Evolutionary conservation across 1,140 invertebrate genomes (phyloP), one percentile per base, ranked within the genome.

Genomic region (Drosophila azteca): DNA sequence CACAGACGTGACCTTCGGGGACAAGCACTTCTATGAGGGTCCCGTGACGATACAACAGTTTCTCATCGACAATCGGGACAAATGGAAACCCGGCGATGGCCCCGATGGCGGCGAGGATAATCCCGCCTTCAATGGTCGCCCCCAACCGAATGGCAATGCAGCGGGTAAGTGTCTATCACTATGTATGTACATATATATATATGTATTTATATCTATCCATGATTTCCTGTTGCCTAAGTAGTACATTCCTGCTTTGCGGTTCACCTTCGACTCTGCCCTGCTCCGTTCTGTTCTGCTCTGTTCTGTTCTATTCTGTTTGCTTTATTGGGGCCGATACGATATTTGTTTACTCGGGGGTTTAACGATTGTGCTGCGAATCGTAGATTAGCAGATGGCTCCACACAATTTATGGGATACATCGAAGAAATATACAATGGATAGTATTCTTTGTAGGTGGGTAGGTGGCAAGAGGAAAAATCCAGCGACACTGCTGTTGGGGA

Each of bases 21-120:
- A 94, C 65, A 95, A 94, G 71, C 94, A 94, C 3, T 93, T 93
- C 70, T 95, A 94, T 80, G 93, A 94, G 62, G 94, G 94, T 15
- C 94, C 94, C 1, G 94, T 95, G 5, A 95, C 94, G 35, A 95
- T 95, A 69, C 94, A 94, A 79, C 94, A 95, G 77, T 93, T 95
- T 76, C 92, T 95, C 11, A 90, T 92, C 35, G 91, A 92, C 44
- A 85, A 72, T 52, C 83, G 90, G 4, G 80, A 92, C 8, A 91
- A 92, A 48, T 90, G 85, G 88, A 91, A 91, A 75, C 6, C 79
- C 9, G 46, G 45, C 5, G 76, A 88, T 11, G 65, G 51, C 7
- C 4, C 24, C 24, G 24, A 26, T 26, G 24, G 24, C 24, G 24
- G 78, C 6, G 76, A 80, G 26, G 91, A 91, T 63, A 92, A 90